Base-by-base conservation (phyloP, 2,797 vertebrate species). In the Gorsachius magnificus region DNA sequence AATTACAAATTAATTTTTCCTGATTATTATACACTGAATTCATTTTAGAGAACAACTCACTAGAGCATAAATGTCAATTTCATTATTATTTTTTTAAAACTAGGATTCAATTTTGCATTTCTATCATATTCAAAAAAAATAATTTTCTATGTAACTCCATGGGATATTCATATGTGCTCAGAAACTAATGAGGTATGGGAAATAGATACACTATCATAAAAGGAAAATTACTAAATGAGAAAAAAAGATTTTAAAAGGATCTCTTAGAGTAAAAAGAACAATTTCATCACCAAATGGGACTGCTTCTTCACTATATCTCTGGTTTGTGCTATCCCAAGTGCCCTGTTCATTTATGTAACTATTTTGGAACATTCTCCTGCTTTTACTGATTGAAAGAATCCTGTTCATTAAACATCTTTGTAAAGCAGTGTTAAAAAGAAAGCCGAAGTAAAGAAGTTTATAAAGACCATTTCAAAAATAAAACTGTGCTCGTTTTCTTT, bases 171-270 rank as follows among this genome's bases (percentile, higher is more conserved):
- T 94, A 92, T 97, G 95, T 97, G 95, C 97, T 97, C 97, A 97
- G 97, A 97, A 98, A 98, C 97, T 98, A 97, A 98, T 98, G 98
- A 98, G 97, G 96, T 97, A 93, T 97, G 98, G 98, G 98, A 98
- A 97, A 97, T 98, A 98, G 96, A 98, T 97, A 97, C 41, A 54
- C 93, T 97, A 96, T 94, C 92, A 97, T 98, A 97, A 98, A 98
- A 97, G 93, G 95, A 95, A 98, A 98, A 98, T 98, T 97, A 97
- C 96, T 97, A 97, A 97, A 96, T 97, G 94, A 97, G 95, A 97
- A 97, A 97, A 95, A 95, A 97, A 96, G 82, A 95, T 80, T 97
- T 97, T 96, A 56, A 88, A 97, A 97, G 88, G 84, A 95, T 95
- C 92, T 98, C 95, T 88, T 81, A 65, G 54, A 96, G 79, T 89